Base-by-base conservation (phyloP, 1,140 invertebrate genomes). In the Elysia chlorotica region DNA sequence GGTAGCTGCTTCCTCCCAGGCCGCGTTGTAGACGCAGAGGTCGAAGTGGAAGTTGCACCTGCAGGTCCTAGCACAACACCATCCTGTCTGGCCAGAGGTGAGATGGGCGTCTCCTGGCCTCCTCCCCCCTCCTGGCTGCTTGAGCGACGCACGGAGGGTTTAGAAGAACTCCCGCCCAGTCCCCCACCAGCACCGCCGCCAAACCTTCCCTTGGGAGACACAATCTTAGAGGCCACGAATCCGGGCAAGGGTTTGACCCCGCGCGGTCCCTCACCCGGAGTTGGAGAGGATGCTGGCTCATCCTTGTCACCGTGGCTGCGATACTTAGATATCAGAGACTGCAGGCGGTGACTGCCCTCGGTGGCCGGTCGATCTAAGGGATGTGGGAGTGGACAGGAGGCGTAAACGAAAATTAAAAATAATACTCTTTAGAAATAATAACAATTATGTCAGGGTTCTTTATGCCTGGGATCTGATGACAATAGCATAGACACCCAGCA, bases 241-340 rank as follows among this genome's bases (percentile, higher is more conserved):
- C 65, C 65, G 5, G 65, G 65, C 41, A 38, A 17, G 3, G 33
- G 33, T 71, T 79, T 79, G 41, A 80, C 77, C n/a, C 10, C 41
- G 10, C 41, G 41, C n/a, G 41, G 41, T n/a, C n/a, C 10, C 28
- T 59, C 10, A 10, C 38, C 36, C 33, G 4, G 37, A n/a, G n/a
- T n/a, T n/a, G n/a, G n/a, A n/a, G n/a, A n/a, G 25, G 23, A 25
- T 28, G 3, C n/a, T 5, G n/a, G 36, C 30, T 10, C 37, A 1
- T 38, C 38, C 21, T 48, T 28, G 17, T 80, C 78, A 37, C 78
- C 78, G 59, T 84, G 80, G 41, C 78, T 81, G 41, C 81, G 74
- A 53, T 82, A 82, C 56, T 82, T 84, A 56, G 81, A 82, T 61
- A 82, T 82, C 14, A 84, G 74, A 25, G 76, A 80, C 63, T 84